Conservation (phyloP, 2,888 invertebrate genomes). For the Phanerotoma sp. region DNA sequence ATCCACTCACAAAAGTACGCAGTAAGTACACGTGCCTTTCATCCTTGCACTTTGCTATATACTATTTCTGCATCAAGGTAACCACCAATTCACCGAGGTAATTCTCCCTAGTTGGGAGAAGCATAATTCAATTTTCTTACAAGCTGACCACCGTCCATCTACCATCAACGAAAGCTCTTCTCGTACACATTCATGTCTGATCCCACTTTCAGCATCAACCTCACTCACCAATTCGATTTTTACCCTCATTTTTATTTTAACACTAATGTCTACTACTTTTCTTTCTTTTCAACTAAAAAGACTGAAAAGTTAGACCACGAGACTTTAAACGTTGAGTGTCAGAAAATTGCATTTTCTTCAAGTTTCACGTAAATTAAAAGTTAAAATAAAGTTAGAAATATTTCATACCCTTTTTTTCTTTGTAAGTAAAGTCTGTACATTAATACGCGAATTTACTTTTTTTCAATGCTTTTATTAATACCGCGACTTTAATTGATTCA, state of each 20-base stretch:
- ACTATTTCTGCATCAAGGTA: neutral
- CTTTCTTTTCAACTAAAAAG: neutral
- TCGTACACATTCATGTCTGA: neutral
- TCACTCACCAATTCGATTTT: constrained; percentile 11
- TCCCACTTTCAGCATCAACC: neutral
- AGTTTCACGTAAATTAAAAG: no score
- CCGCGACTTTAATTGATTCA: no score
- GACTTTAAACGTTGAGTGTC: no score
- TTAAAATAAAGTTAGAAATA: no score
- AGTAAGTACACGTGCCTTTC: neutral
- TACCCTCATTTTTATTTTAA: constrained; percentile 1
- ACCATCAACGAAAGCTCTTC: constrained; percentile 7
- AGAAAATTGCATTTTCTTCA: no score
- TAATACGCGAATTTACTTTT: no score
- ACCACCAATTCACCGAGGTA: constrained; percentile 1
- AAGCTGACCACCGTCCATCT: constrained; percentile 5
- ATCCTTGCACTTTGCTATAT: neutral
- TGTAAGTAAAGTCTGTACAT: no score
- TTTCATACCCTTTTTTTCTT: no score
- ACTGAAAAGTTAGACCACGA: no score
- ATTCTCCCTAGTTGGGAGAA: neutral
- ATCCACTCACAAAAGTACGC: no score
- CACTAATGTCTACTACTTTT: neutral
- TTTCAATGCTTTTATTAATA: no score
- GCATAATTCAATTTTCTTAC: constrained; percentile 10